Percentiles rank a stretch among this genome's conserved stretches.
phyloP scores from a whole-genome alignment of 1,140 invertebrate species.

The Stegodyphus dumicola region DNA sequence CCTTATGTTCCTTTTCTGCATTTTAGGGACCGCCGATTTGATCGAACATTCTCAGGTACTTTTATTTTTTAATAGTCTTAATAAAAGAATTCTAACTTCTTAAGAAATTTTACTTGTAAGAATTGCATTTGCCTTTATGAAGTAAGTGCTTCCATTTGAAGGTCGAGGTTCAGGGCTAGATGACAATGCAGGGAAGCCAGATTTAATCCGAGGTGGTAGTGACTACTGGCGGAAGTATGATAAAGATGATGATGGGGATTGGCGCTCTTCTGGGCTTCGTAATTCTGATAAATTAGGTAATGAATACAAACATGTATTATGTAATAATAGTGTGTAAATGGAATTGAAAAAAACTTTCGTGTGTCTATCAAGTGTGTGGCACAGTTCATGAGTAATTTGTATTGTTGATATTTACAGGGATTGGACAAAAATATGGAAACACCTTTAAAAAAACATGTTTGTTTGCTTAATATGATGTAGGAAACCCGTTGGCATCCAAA shows the following conservation, averaged over 20 bases:
- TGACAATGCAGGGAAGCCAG: constrained; percentile 61
- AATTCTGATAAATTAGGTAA: constrained; percentile 72
- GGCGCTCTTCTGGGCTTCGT: constrained; percentile 70
- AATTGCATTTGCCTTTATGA: not conserved
- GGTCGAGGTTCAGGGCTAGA: constrained; percentile 73
- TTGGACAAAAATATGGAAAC: too few relatives aligned
- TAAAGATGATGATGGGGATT: constrained; percentile 73
- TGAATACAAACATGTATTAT: too few relatives aligned
- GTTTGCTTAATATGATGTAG: too few relatives aligned
- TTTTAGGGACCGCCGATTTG: constrained; percentile 63
- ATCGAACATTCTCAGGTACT: constrained; percentile 56
- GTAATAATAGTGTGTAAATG: too few relatives aligned
- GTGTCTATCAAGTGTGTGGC: not conserved
- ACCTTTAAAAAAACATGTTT: too few relatives aligned
- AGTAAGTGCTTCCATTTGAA: not conserved
- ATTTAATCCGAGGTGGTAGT: constrained; percentile 4
- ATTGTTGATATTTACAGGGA: too few relatives aligned
- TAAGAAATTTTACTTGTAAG: not conserved
- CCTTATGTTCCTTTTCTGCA: not conserved
- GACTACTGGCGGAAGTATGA: constrained; percentile 67
- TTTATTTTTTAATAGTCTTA: not conserved
- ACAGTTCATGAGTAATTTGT: too few relatives aligned
- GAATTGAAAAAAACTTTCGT: not conserved
- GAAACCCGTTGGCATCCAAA: too few relatives aligned
- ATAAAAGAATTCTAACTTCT: not conserved